Evolutionary conservation across 2,888 invertebrate genomes (phyloP), one percentile per base, ranked within the genome.

Genomic region (Tortricodes alternella): DNA sequence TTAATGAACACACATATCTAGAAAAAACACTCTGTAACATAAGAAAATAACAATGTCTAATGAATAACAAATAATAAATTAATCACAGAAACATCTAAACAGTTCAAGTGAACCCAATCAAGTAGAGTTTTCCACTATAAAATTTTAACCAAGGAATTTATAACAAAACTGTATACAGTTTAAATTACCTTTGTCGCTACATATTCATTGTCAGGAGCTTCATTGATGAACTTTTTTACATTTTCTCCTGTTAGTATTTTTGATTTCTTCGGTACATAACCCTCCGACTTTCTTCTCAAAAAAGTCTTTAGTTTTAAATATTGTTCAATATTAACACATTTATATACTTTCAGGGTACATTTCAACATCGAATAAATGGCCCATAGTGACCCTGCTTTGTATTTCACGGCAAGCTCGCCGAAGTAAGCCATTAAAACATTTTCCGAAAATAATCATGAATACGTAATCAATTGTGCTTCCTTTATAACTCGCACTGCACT

Each of bases 351-450:
- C 2, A 46, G 21, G 2, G 46, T 46, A 7, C 18, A 11, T 46
- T 46, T 46, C 8, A 46, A n/a, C 46, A 46, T 46, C 1, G 19
- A 46, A 21, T 46, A 32, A 9, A 24, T 41, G 6, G 32, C 39
- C 39, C 21, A 39, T 21, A 39, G 6, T 11, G 21, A 39, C 5
- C 21, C 39, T 19, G 34, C 34, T 34, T 39, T 39, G 21, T 39
- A 39, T 11, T 39, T 39, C 5, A 2, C 39, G 21, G 39, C 39
- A 21, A 39, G 39, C 13, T 39, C 39, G 39, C 39, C 21, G 21
- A 39, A 39, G 11, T 39, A 21, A 6, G 39, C 39, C 21, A 39
- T 5, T 11, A 39, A 7, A 21, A 39, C 13, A n/a, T 19, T 39
- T n/a, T n/a, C n/a, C n/a, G n/a, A n/a, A n/a, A n/a, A n/a, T n/a